A percentile compares a stretch with the other conserved stretches of the same genome.
These are phyloP conservation scores for Styela clava DNA, from an alignment of 23 tunicate species.

Conservation along the genomic window DNA sequence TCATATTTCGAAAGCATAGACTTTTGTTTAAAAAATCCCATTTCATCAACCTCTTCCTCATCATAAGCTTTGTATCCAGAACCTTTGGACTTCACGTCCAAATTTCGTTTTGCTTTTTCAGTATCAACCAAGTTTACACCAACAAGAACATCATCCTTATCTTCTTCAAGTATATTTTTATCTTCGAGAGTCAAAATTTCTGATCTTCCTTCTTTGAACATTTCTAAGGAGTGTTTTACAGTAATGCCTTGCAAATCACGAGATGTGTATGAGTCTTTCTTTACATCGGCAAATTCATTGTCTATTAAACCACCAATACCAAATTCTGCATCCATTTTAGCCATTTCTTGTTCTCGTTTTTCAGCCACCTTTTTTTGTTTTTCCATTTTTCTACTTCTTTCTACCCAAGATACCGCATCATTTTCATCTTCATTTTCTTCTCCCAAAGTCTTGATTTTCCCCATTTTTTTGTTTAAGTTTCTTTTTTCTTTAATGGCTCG, in stretches of 20 bases:
- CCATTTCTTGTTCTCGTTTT: constrained; percentile 59
- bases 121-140: constrained; percentile 64
- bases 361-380: constrained; percentile 27
- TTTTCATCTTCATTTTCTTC: constrained; percentile 83
- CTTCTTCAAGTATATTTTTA: constrained; percentile 76
- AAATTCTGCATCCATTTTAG: constrained; percentile 49
- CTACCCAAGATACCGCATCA: constrained; percentile 70
- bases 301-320: constrained; percentile 68
- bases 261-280: constrained; percentile 48
- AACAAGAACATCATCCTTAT: constrained; percentile 84
- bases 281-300: constrained; percentile 37
- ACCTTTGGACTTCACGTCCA: constrained; percentile 57
- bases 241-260: constrained; percentile 77
- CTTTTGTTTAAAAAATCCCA: constrained; percentile 83
- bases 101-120: constrained; percentile 71
- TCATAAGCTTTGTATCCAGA: constrained; percentile 85
- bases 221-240: constrained; percentile 84
- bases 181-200: constrained; percentile 87
- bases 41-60: constrained; percentile 85
- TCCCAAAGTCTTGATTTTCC: constrained; percentile 81
- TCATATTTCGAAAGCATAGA: constrained; percentile 86
- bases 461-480: constrained; percentile 52
- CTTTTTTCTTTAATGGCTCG: constrained; percentile 62
- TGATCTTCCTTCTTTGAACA: constrained; percentile 77
- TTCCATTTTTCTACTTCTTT: constrained; percentile 39